Evolutionary conservation across 2,888 invertebrate genomes (phyloP), one percentile per base, ranked within the genome.

Genomic region (Dryomyza anilis): DNA sequence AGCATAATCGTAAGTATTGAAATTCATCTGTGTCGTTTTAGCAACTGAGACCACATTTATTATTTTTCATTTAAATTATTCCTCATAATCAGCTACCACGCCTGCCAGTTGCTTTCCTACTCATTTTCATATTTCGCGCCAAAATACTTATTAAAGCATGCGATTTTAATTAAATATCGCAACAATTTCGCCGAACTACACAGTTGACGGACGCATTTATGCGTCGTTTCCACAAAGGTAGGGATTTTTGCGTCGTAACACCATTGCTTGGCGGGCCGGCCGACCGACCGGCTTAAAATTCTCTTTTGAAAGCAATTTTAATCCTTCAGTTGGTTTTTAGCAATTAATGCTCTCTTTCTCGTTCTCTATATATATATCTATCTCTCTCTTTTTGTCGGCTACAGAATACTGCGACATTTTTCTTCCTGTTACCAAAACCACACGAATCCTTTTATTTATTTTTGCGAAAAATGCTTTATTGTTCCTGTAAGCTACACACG

Each of bases 361-460:
- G n/a, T n/a, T n/a, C n/a, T n/a, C n/a, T n/a, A n/a, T n/a, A n/a
- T n/a, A n/a, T n/a, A n/a, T n/a, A n/a, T n/a, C n/a, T n/a, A n/a
- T n/a, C n/a, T n/a, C n/a, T n/a, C n/a, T n/a, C n/a, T n/a, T n/a
- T n/a, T n/a, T n/a, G n/a, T n/a, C n/a, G n/a, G n/a, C n/a, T n/a
- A n/a, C n/a, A n/a, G 43, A n/a, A 57, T 27, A 2, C 46, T 46
- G n/a, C 29, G 45, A 46, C 58, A 46, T 30, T 46, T 16, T 59
- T 14, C 39, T 36, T n/a, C n/a, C n/a, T n/a, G n/a, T n/a, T n/a
- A n/a, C n/a, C 21, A 25, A 56, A 39, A 23, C 23, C 36, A 39
- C 19, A 39, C n/a, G 56, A 59, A 59, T 59, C 58, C 58, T 59
- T 59, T n/a, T n/a, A n/a, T n/a, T n/a, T n/a, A n/a, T n/a, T n/a